These are phyloP conservation scores for Hoplostethus mediterraneus DNA, from an alignment of 2,797 vertebrate species.

Conservation along the genomic window DNA sequence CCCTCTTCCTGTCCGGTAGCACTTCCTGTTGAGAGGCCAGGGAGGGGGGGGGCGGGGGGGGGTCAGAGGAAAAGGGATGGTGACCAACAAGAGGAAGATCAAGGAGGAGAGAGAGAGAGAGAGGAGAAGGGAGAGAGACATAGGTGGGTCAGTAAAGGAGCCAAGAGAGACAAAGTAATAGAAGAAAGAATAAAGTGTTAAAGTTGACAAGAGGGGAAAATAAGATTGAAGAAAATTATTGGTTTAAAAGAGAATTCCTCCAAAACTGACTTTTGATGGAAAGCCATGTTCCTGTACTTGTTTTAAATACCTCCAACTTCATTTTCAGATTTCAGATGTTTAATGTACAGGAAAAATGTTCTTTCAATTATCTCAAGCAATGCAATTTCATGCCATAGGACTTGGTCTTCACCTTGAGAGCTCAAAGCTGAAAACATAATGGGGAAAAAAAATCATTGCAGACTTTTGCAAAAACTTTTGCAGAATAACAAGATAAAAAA, in stretches of 20 bases:
- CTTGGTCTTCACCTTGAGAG: slow-evolving; percentile 7
- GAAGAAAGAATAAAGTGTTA: slow-evolving; percentile 18
- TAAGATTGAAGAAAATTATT: neutral
- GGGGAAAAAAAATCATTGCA: too few species aligned
- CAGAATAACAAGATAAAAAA: too few species aligned
- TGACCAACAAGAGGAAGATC: slow-evolving; percentile 12
- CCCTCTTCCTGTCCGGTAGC: slow-evolving; percentile 91
- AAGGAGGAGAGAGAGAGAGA: slow-evolving; percentile 17
- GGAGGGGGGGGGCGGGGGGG: neutral
- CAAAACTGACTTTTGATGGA: neutral
- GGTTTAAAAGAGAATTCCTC: neutral
- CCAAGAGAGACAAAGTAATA: neutral
- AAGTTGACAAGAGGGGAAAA: neutral
- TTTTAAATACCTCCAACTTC: too few species aligned
- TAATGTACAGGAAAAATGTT: slow-evolving; percentile 26
- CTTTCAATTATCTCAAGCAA: slow-evolving; percentile 29
- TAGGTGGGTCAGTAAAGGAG: slow-evolving; percentile 20
- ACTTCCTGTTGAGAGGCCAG: slow-evolving; percentile 84
- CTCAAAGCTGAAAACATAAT: too few species aligned
- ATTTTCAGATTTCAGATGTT: neutral
- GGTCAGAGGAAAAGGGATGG: neutral
- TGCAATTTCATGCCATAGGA: slow-evolving; percentile 8
- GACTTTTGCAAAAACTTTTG: too few species aligned
- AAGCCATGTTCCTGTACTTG: neutral
- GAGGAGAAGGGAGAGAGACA: neutral